phyloP scores from a whole-genome alignment of 2,888 invertebrate species.

The Yponomeuta malinellus region DNA sequence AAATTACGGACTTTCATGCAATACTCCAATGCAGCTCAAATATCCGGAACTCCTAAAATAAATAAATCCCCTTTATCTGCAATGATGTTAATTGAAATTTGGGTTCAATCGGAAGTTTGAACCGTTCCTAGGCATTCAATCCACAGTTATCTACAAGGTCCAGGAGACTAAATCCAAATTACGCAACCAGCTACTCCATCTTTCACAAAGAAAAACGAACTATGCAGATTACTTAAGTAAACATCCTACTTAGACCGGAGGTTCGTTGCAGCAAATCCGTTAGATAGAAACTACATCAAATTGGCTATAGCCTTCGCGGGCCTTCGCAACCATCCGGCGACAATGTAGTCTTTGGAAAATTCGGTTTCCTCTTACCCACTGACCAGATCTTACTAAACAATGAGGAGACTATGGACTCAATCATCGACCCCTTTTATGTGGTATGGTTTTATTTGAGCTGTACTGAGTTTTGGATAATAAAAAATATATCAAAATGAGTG shows the following conservation, averaged over 20 bases:
- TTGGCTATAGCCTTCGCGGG: not conserved
- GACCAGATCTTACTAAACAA: constrained; percentile 73
- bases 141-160: not conserved
- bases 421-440: constrained; percentile 51
- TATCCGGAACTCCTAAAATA: too few relatives aligned
- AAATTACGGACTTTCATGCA: too few relatives aligned
- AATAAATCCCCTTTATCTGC: too few relatives aligned
- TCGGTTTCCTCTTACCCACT: constrained; percentile 78
- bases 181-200: too few relatives aligned
- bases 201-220: too few relatives aligned
- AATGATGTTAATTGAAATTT: too few relatives aligned
- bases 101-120: too few relatives aligned
- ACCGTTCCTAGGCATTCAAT: too few relatives aligned
- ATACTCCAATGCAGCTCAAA: too few relatives aligned
- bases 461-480: too few relatives aligned
- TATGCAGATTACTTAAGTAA: not conserved
- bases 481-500: too few relatives aligned
- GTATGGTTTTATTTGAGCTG: constrained; percentile 25
- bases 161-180: not conserved
- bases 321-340: too few relatives aligned
- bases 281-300: not conserved
- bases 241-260: not conserved
- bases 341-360: constrained; percentile 60
- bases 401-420: constrained; percentile 69
- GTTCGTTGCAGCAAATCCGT: not conserved